These are phyloP conservation scores for Agelaius tricolor DNA, from an alignment of 2,113 vertebrate species.

Conservation along the genomic window DNA sequence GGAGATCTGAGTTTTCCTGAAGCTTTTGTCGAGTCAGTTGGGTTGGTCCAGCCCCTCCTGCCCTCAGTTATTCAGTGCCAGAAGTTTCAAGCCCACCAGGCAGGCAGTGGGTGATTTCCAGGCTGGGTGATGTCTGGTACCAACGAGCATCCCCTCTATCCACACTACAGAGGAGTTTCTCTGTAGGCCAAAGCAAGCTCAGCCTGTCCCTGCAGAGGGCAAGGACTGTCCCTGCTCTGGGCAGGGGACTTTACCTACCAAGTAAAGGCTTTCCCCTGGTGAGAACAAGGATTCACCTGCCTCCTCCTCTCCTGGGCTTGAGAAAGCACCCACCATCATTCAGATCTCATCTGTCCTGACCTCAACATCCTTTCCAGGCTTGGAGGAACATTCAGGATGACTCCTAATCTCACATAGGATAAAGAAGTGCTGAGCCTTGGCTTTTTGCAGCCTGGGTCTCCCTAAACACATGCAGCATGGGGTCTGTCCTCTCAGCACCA, in stretches of 20 bases:
- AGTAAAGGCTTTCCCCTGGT: neutral
- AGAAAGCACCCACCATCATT: neutral
- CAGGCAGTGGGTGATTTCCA: neutral
- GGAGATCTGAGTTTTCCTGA: neutral
- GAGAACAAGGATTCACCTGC: neutral
- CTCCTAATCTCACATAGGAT: neutral
- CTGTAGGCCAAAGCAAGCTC: neutral
- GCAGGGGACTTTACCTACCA: neutral
- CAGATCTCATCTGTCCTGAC: neutral
- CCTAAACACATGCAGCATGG: fast-evolving
- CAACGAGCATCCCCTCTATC: neutral
- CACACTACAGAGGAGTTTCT: neutral
- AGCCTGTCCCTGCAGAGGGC: neutral
- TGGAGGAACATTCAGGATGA: neutral
- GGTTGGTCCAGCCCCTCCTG: neutral
- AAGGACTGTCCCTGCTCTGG: neutral
- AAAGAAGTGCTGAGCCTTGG: neutral
- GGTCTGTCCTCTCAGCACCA: neutral
- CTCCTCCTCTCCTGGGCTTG: neutral
- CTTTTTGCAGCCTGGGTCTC: neutral
- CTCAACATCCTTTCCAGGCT: neutral
- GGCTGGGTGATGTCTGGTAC: neutral
- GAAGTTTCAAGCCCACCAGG: neutral
- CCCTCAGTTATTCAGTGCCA: neutral
- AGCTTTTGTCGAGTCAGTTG: neutral